Conservation (phyloP, 1,140 invertebrate species). For the Pissodes strobi region DNA sequence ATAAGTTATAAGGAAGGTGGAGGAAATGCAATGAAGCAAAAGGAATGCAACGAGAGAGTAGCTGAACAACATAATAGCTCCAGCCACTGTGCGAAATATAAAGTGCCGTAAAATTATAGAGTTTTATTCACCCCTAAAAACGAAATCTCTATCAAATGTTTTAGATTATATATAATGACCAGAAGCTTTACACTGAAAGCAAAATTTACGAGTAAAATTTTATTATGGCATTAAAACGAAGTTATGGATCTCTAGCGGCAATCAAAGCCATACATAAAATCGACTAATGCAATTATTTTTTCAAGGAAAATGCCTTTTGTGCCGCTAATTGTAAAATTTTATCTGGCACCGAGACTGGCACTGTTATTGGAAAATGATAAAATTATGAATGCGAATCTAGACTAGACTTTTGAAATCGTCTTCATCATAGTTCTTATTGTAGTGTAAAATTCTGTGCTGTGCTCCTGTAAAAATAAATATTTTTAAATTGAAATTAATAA, state of each 20-base stretch:
- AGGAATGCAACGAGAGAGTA: slow-evolving; percentile 37
- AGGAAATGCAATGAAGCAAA: slow-evolving; percentile 22
- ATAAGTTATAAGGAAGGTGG: not conserved
- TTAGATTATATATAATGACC: slow-evolving; percentile 51
- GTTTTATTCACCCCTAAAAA: slow-evolving; percentile 50
- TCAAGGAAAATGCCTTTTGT: slow-evolving; percentile 26
- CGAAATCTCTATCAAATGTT: slow-evolving; percentile 47
- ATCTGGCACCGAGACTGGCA: not conserved
- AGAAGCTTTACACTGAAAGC: slow-evolving; percentile 38
- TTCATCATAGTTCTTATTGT: no score
- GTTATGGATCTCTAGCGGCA: slow-evolving; percentile 36
- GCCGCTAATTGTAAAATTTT: slow-evolving; percentile 23
- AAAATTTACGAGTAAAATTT: slow-evolving; percentile 42
- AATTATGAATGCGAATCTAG: no score
- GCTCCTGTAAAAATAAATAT: no score
- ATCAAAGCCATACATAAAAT: slow-evolving; percentile 36
- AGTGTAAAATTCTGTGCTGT: no score
- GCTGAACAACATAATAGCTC: slow-evolving; percentile 49
- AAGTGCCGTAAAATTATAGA: slow-evolving; percentile 54
- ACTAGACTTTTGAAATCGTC: no score
- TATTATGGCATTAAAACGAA: slow-evolving; percentile 43
- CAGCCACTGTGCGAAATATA: slow-evolving; percentile 49
- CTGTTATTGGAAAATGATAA: slow-evolving; percentile 1
- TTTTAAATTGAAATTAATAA: no score
- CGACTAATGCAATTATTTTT: slow-evolving; percentile 37